phyloP scores from a whole-genome alignment of 2,888 invertebrate species.

The Ectobius pallidus region DNA sequence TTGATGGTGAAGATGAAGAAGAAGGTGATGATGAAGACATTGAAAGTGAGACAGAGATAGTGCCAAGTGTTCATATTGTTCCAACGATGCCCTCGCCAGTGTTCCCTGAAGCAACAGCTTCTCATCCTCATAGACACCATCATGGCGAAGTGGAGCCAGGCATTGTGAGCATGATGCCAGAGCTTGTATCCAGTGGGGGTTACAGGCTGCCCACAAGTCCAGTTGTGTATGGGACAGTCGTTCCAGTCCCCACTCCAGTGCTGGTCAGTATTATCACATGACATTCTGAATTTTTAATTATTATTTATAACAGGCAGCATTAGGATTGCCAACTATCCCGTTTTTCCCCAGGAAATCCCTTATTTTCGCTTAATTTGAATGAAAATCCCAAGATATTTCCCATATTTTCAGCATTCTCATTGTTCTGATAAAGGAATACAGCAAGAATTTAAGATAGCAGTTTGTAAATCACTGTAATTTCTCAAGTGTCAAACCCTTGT shows the following conservation, averaged over 20 bases:
- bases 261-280: conserved; percentile 44
- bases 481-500: too few species aligned
- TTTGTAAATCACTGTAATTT: too few species aligned
- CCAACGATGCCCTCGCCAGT: conserved; percentile 53
- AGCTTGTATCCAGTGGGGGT: conserved; percentile 15
- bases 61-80: conserved; percentile 47
- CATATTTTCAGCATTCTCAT: too few species aligned
- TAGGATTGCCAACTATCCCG: too few species aligned
- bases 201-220: conserved; percentile 42
- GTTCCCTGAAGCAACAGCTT: conserved; percentile 45
- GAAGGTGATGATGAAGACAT: conserved; percentile 55
- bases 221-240: conserved; percentile 36
- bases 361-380: too few species aligned
- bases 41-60: conserved; percentile 51
- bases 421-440: too few species aligned
- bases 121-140: conserved; percentile 56
- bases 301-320: too few species aligned
- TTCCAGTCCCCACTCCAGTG: conserved; percentile 48
- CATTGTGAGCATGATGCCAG: conserved; percentile 39
- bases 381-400: too few species aligned
- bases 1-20: conserved; percentile 50
- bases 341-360: too few species aligned
- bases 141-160: conserved; percentile 52
- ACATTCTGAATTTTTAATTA: background rate
- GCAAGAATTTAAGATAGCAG: too few species aligned